Evolutionary conservation across 2,797 vertebrate species (phyloP), one percentile per base, ranked within the genome.

Genomic region (Xyrichtys novacula): DNA sequence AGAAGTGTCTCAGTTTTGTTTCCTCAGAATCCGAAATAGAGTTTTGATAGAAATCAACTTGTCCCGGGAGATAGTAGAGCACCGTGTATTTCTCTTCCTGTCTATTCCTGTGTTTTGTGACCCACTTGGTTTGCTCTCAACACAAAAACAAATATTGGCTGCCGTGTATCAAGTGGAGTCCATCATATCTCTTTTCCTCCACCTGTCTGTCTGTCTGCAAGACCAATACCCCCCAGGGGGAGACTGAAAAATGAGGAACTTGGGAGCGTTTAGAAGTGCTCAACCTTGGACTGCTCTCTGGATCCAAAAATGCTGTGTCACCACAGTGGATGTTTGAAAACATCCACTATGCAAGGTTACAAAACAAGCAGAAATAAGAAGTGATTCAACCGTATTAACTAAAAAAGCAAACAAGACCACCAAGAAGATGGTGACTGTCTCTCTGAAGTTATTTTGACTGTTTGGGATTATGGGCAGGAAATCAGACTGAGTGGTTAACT

Each of bases 111-210:
- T 70, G 53, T 73, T 65, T 72, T 59, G 52, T 68, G 52, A 59
- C 39, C 58, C 29, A 11, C 50, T 32, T 54, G 25, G 46, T 71
- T 83, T 38, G 20, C 71, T 80, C 36, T 71, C 26, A 47, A 54
- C 49, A 63, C 26, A 74, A 83, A n/a, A 84, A 77, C 65, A 81
- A 86, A 89, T 81, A 84, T 71, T 67, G 76, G 70, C 69, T 71
- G 76, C 60, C 31, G 29, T 52, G 62, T 78, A 80, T 85, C 36
- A 59, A 69, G 53, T 28, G 55, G 26, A 74, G 73, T 81, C 60
- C 54, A 66, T 80, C 50, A 58, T 75, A 54, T 76, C 49, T 68
- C 44, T 74, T 43, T 29, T 53, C 43, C 47, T 54, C 46, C 50
- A 59, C 25, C 67, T 34, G 46, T 71, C 80, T 34, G 46, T 71